Conservation (phyloP, 2,888 invertebrate species). For the Sturmia bella region DNA sequence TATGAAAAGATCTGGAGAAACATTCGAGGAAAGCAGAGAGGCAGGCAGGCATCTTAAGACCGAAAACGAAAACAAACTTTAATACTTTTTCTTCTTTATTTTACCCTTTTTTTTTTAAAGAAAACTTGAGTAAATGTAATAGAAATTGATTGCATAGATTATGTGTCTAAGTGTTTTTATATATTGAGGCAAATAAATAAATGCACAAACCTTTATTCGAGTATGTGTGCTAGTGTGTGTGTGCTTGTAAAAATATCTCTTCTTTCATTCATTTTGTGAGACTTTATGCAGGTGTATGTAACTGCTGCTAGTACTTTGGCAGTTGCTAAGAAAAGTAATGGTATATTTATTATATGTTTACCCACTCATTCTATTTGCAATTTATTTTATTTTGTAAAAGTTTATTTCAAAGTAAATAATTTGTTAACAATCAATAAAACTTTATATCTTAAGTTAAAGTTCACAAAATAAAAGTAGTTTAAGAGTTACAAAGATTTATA, state of each 20-base stretch:
- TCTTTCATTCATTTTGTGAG: constrained; percentile 13
- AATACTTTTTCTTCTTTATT: constrained; percentile 16
- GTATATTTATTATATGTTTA: constrained; percentile 65
- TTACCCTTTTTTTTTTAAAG: constrained; percentile 21
- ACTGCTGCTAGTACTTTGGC: constrained; percentile 3
- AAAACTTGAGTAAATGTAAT: constrained; percentile 68
- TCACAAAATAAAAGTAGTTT: neutral
- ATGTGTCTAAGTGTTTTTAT: constrained; percentile 70
- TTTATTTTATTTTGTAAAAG: constrained; percentile 60
- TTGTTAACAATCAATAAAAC: constrained; percentile 35
- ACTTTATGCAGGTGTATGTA: neutral
- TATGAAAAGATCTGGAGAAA: constrained; percentile 7
- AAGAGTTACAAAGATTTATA: neutral
- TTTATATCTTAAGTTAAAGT: neutral
- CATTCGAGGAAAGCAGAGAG: neutral
- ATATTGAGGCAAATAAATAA: constrained; percentile 67
- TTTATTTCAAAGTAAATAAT: constrained; percentile 55
- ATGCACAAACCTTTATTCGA: constrained; percentile 57
- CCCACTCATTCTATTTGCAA: constrained; percentile 61
- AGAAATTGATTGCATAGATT: constrained; percentile 70
- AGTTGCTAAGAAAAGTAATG: constrained; percentile 37
- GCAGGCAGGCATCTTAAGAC: constrained; percentile 40
- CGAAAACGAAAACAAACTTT: constrained; percentile 60
- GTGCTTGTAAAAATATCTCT: neutral
- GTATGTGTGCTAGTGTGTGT: neutral